phyloP scores from a whole-genome alignment of 2,888 invertebrate species.

The Linyphia triangularis region DNA sequence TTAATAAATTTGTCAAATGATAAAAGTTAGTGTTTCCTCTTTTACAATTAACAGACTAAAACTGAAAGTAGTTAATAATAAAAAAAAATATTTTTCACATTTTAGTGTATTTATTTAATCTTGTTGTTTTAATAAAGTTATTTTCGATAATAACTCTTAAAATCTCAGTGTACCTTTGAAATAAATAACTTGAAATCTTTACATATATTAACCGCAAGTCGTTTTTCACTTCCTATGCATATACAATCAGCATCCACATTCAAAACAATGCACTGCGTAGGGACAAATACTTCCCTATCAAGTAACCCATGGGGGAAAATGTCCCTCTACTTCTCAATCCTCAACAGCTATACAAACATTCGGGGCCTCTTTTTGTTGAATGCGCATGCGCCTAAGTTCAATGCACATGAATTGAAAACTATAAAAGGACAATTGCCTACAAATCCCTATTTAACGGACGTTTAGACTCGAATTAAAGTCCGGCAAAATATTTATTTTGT shows the following conservation, averaged over 20 bases:
- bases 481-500: constrained; percentile 56
- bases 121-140: too few relatives aligned
- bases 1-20: too few relatives aligned
- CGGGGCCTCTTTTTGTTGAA: neutral
- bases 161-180: too few relatives aligned
- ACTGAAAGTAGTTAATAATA: too few relatives aligned
- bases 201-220: too few relatives aligned
- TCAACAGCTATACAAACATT: constrained; percentile 44
- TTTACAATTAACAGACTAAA: too few relatives aligned
- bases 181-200: too few relatives aligned
- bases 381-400: constrained; percentile 17
- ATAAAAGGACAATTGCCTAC: constrained; percentile 16
- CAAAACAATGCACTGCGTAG: neutral
- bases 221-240: too few relatives aligned
- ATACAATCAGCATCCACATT: neutral
- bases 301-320: neutral
- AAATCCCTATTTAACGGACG: constrained; percentile 26
- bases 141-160: too few relatives aligned
- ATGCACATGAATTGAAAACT: neutral
- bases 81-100: too few relatives aligned
- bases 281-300: neutral
- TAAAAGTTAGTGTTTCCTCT: too few relatives aligned
- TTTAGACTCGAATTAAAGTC: constrained; percentile 18
- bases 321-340: neutral
- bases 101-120: too few relatives aligned